These are phyloP conservation scores for Lucinisca nassula DNA, from an alignment of 2,888 invertebrate species.

Conservation along the genomic window DNA sequence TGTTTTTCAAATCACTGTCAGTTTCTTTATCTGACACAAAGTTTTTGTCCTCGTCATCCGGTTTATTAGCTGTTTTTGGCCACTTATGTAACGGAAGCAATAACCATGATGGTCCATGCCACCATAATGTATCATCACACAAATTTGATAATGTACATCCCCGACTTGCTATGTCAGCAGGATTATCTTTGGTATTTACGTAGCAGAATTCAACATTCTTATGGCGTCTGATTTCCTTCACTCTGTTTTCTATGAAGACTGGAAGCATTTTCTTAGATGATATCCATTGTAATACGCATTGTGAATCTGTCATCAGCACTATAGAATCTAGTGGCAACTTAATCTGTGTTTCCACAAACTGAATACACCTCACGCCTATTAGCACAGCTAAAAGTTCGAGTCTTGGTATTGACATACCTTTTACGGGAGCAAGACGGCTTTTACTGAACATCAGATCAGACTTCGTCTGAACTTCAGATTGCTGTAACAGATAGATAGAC, in stretches of 20 bases:
- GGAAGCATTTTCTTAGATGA: background rate
- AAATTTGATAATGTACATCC: no score
- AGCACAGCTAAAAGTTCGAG: slow-evolving; percentile 30
- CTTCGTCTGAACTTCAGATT: background rate
- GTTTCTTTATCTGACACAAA: background rate
- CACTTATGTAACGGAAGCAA: no score
- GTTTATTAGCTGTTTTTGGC: no score
- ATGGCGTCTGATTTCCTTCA: slow-evolving; percentile 25
- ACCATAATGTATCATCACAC: no score
- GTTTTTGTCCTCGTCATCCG: no score
- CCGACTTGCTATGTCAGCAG: no score
- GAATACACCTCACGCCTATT: background rate
- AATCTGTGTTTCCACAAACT: background rate
- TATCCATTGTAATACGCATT: slow-evolving; percentile 27
- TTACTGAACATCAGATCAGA: slow-evolving; percentile 37
- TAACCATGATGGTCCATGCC: no score
- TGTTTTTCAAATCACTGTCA: background rate
- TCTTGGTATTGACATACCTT: slow-evolving; percentile 36
- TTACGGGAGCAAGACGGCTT: slow-evolving; percentile 40
- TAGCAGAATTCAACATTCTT: slow-evolving; percentile 4
- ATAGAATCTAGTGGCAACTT: background rate
- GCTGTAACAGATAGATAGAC: slow-evolving; percentile 17
- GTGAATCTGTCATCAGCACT: slow-evolving; percentile 8
- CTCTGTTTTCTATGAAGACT: slow-evolving; percentile 27
- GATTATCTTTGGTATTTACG: slow-evolving; percentile 22